Percentiles rank a stretch among this genome's conserved stretches.
Conservation (phyloP, 1,140 invertebrate genomes). For the Laupala kohalensis region DNA sequence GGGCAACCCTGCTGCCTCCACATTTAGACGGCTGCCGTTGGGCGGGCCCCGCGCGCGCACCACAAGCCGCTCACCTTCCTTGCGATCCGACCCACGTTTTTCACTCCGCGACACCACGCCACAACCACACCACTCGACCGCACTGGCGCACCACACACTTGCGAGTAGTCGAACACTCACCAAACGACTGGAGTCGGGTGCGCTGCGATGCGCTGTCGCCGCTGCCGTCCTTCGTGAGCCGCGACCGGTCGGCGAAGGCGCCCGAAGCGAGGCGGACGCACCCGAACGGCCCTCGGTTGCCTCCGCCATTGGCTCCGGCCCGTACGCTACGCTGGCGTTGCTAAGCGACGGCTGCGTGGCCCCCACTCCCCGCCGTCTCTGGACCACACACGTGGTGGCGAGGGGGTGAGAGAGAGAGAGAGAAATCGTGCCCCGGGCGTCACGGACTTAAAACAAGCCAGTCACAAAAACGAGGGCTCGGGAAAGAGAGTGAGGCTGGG, state of each 20-base stretch:
- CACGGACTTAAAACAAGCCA: neutral
- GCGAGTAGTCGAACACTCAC: neutral
- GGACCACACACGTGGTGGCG: constrained; percentile 10
- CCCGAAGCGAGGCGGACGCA: constrained; percentile 3
- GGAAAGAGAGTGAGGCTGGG: neutral
- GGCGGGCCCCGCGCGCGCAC: neutral
- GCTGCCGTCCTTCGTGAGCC: neutral
- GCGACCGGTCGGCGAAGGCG: neutral
- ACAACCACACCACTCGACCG: neutral
- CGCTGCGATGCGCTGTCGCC: neutral
- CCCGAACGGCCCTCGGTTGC: neutral
- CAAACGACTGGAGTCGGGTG: neutral
- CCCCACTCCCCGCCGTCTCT: constrained; percentile 1
- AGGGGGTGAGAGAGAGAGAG: neutral
- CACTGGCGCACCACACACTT: neutral
- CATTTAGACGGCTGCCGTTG: constrained; percentile 10
- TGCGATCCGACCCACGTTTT: neutral
- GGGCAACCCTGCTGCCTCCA: constrained; percentile 3
- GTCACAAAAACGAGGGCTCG: neutral
- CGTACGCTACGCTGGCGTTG: constrained; percentile 1
- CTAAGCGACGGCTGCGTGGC: constrained; percentile 1
- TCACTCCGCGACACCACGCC: constrained; percentile 2
- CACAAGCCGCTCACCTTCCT: neutral
- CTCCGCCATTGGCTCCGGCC: neutral
- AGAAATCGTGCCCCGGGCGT: neutral